These are phyloP conservation scores for Stegodyphus dumicola DNA, from an alignment of 1,140 invertebrate genomes.

Conservation along the genomic window DNA sequence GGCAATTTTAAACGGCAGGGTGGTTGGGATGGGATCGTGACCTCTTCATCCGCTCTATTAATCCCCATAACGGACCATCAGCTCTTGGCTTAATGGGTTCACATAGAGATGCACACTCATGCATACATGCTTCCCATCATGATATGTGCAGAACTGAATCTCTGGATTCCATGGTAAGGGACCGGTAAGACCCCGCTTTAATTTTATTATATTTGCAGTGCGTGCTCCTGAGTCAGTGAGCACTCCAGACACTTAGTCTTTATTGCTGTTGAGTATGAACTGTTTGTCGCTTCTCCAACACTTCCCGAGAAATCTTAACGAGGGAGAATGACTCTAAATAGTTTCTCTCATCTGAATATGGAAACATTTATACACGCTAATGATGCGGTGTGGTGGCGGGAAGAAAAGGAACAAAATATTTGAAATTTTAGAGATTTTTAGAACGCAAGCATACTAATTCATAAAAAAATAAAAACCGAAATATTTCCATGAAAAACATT, in stretches of 20 bases:
- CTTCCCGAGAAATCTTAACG: too few species aligned
- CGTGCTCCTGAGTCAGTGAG: slow-evolving; percentile 15
- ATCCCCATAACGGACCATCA: slow-evolving; percentile 29
- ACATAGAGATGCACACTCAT: slow-evolving; percentile 25
- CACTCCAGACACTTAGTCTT: slow-evolving; percentile 31
- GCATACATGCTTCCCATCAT: slow-evolving; percentile 3
- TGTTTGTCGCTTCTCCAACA: slow-evolving; percentile 14
- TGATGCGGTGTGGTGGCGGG: not conserved
- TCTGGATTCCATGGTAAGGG: slow-evolving; percentile 18
- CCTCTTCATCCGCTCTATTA: not conserved
- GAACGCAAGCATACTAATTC: too few species aligned
- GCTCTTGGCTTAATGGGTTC: slow-evolving; percentile 16
- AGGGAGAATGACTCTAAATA: too few species aligned
- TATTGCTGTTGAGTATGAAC: slow-evolving; percentile 25
- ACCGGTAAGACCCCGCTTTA: slow-evolving; percentile 8
- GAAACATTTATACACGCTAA: not conserved
- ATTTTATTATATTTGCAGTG: slow-evolving; percentile 55
- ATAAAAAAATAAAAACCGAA: too few species aligned
- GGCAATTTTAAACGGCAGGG: slow-evolving; percentile 28
- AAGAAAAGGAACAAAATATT: too few species aligned
- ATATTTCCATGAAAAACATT: too few species aligned
- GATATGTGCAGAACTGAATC: not conserved
- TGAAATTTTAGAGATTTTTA: too few species aligned
- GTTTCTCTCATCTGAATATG: too few species aligned
- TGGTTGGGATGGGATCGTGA: slow-evolving; percentile 1